These are phyloP conservation scores for Xyliphius kryptos DNA, from an alignment of 2,113 vertebrate species.

Conservation along the genomic window DNA sequence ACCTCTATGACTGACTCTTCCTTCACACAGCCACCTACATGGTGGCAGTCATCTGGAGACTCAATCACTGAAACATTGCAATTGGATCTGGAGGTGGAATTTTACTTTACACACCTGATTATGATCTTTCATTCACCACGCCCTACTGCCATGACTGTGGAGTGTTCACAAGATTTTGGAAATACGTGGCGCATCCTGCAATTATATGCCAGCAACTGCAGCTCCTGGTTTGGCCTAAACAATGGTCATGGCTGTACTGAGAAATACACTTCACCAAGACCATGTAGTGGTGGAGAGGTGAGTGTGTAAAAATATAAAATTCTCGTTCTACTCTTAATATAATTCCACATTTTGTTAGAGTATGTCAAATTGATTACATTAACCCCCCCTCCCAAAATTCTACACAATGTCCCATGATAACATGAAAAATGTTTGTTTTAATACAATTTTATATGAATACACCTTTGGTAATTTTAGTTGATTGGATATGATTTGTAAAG, in stretches of 20 bases:
- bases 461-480: too few species aligned
- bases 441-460: too few species aligned
- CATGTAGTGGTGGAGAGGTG: conserved; percentile 94
- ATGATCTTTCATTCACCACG: conserved; percentile 87
- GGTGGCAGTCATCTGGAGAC: conserved; percentile 88
- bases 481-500: too few species aligned
- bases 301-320: background rate
- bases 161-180: conserved; percentile 90
- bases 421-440: too few species aligned
- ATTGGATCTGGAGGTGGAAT: conserved; percentile 84
- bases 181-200: conserved; percentile 82
- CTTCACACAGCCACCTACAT: conserved; percentile 84
- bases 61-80: conserved; percentile 73
- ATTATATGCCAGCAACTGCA: conserved; percentile 86
- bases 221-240: conserved; percentile 71
- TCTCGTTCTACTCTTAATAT: too few species aligned
- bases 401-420: too few species aligned
- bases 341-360: too few species aligned
- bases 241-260: conserved; percentile 84
- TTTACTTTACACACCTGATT: conserved; percentile 95
- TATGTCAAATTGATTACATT: too few species aligned
- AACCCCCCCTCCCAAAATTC: too few species aligned
- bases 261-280: conserved; percentile 81
- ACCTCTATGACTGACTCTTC: conserved; percentile 89
- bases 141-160: conserved; percentile 87